A percentile compares a stretch with the other conserved stretches of the same genome.
Conservation (phyloP, 2,797 vertebrate genomes). For the Microctenopoma steveboyesi region DNA sequence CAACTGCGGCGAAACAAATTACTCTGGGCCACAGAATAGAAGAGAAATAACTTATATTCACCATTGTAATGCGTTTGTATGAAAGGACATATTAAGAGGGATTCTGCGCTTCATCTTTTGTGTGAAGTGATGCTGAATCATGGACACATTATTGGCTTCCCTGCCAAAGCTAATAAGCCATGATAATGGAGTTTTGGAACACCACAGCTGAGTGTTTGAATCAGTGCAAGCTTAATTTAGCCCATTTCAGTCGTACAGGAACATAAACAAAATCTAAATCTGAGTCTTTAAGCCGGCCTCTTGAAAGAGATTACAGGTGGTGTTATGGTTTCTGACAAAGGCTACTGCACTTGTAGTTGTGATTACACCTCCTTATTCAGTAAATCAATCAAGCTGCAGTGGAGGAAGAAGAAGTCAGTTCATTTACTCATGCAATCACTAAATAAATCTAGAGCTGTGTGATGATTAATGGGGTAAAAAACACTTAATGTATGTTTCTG, state of each 20-base stretch:
- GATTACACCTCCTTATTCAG: neutral
- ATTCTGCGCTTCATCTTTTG: constrained; percentile 45
- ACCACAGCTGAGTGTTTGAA: constrained; percentile 48
- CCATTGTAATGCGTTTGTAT: constrained; percentile 26
- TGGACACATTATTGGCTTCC: constrained; percentile 40
- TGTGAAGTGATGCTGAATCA: constrained; percentile 45
- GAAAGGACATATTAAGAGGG: constrained; percentile 21
- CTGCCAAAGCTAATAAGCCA: constrained; percentile 57
- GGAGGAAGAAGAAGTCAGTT: neutral
- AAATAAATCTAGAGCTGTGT: too few species aligned
- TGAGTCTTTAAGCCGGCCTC: constrained; percentile 49
- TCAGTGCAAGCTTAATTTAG: constrained; percentile 50
- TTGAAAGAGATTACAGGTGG: constrained; percentile 43
- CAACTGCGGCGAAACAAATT: constrained; percentile 51
- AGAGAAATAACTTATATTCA: constrained; percentile 29
- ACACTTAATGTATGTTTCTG: too few species aligned
- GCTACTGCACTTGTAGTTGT: constrained; percentile 5
- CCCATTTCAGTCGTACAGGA: constrained; percentile 55
- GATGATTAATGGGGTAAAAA: too few species aligned
- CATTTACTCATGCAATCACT: neutral
- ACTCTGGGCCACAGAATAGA: constrained; percentile 23
- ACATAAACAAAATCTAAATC: constrained; percentile 63
- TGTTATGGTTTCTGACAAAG: constrained; percentile 35
- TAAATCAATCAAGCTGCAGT: neutral
- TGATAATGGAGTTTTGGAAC: constrained; percentile 61